Evolutionary conservation across 2,797 vertebrate species (phyloP).

Genomic region (Enteromius trimaculatus): DNA sequence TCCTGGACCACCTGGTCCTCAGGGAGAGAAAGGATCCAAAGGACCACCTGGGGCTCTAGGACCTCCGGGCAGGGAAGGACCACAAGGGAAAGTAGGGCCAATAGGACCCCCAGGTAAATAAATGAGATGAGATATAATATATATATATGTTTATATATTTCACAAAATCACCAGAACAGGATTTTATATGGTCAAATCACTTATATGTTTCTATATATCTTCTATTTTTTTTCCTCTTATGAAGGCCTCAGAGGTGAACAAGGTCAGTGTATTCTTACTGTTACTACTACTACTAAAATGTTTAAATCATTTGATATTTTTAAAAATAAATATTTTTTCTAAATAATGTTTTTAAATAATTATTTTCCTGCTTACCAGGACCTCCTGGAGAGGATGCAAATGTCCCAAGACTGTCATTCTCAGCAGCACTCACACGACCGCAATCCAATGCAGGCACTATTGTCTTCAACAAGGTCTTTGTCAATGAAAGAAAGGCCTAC

Average conservation of each 20-base stretch:
- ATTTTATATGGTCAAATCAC: background rate
- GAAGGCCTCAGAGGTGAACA: slow-evolving; percentile 84
- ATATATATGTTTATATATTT: background rate
- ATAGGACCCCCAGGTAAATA: slow-evolving; percentile 82
- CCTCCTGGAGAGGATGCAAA: slow-evolving; percentile 78
- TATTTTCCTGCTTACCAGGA: slow-evolving; percentile 70
- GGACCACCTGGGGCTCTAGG: slow-evolving; percentile 74
- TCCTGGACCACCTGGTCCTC: slow-evolving; percentile 79
- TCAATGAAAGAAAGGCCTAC: slow-evolving; percentile 86
- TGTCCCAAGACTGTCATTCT: slow-evolving; percentile 86
- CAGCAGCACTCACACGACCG: slow-evolving; percentile 84
- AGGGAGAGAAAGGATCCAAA: slow-evolving; percentile 73
- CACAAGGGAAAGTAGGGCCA: slow-evolving; percentile 75
- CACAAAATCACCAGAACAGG: background rate
- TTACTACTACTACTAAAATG: background rate
- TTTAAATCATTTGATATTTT: background rate
- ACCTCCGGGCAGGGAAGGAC: slow-evolving; percentile 76
- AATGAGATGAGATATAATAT: background rate
- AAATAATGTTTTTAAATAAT: too few relatives aligned
- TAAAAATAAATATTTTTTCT: background rate
- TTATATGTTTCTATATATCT: background rate
- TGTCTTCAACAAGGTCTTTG: slow-evolving; percentile 85
- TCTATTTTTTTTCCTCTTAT: slow-evolving; percentile 53
- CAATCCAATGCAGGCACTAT: slow-evolving; percentile 84
- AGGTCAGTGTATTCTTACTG: slow-evolving; percentile 75